Base-by-base conservation (phyloP, 2,113 vertebrate genomes). In the Hippocampus barbouri region DNA sequence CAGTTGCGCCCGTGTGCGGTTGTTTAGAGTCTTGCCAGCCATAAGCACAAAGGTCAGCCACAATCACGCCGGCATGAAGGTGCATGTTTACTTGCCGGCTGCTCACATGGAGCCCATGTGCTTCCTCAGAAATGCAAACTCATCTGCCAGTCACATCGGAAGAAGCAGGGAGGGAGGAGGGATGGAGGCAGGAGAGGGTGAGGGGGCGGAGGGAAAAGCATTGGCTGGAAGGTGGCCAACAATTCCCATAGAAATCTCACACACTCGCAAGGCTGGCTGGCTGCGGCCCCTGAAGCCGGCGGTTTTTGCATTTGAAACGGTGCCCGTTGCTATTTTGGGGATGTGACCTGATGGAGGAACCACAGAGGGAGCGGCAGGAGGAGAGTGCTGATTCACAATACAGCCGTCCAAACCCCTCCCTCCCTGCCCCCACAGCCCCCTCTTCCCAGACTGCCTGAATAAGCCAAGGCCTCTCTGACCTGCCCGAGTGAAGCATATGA, bases 321-420 rank as follows among this genome's bases (percentile, higher is more conserved):
- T 92, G 94, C 95, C 95, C 94, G 92, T 82, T 95, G 93, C 94
- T 98, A 97, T 98, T 98, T 93, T 94, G 95, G 93, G 95, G 94
- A 89, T 88, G 87, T 98, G 96, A 97, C 95, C 95, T 93, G 94
- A 93, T 91, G 94, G 93, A 92, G 92, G 92, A 95, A 94, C 91
- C 95, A 95, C 94, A 95, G 79, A 89, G 95, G 94, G 95, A 96
- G 93, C 91, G 84, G 87, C 91, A 90, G 84, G 83, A 91, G 88
- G 83, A 88, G 82, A 88, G 90, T 82, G 82, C 89, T 83, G 86
- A 91, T 81, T 91, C 86, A 91, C 86, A 84, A 81, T 67, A 74
- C 82, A 20, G 70, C 61, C 51, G 47, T 45, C n/a, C 62, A 41
- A 68, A 72, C 25, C 53, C 62, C 10, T 53, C 34, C 5, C 43